A percentile compares a stretch with the other conserved stretches of the same genome.
Evolutionary conservation across 1,140 invertebrate species (phyloP).

Genomic region (Anoplolepis gracilipes): DNA sequence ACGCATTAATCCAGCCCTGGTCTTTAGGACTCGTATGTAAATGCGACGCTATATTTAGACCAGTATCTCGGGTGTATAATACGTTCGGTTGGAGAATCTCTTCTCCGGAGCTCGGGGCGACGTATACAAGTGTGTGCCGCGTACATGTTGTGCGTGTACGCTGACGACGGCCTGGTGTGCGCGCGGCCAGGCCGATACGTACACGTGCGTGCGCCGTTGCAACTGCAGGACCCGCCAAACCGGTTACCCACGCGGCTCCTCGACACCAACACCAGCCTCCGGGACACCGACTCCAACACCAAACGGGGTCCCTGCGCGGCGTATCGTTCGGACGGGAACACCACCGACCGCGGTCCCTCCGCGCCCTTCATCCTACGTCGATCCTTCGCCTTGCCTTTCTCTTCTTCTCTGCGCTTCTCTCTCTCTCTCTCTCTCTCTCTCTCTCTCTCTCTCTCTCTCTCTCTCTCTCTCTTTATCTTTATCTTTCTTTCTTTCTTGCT

Average conservation of each 20-base stretch:
- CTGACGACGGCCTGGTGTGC: slow-evolving; percentile 60
- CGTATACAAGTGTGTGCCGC: slow-evolving; percentile 29
- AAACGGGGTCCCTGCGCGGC: slow-evolving; percentile 68
- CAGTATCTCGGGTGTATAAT: slow-evolving; percentile 82
- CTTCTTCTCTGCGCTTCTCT: neutral
- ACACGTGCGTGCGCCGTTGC: slow-evolving; percentile 79
- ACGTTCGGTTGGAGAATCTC: slow-evolving; percentile 77
- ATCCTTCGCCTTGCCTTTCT: slow-evolving; percentile 26
- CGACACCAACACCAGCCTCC: slow-evolving; percentile 78
- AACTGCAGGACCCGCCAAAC: slow-evolving; percentile 84
- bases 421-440: neutral
- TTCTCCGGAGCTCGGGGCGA: slow-evolving; percentile 57
- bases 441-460: slow-evolving; percentile 4
- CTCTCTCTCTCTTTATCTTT: neutral
- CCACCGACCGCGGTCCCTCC: slow-evolving; percentile 50
- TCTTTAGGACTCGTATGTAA: slow-evolving; percentile 85
- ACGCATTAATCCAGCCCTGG: slow-evolving; percentile 84
- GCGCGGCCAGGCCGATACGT: slow-evolving; percentile 71
- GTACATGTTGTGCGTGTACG: slow-evolving; percentile 61
- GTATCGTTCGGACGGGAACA: slow-evolving; percentile 72
- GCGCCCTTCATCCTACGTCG: slow-evolving; percentile 34
- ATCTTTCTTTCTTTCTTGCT: neutral
- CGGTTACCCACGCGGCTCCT: slow-evolving; percentile 83
- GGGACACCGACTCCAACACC: slow-evolving; percentile 80
- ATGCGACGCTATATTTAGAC: slow-evolving; percentile 85